Conservation (phyloP, 2,797 vertebrate species). For the Siniperca undulata region DNA sequence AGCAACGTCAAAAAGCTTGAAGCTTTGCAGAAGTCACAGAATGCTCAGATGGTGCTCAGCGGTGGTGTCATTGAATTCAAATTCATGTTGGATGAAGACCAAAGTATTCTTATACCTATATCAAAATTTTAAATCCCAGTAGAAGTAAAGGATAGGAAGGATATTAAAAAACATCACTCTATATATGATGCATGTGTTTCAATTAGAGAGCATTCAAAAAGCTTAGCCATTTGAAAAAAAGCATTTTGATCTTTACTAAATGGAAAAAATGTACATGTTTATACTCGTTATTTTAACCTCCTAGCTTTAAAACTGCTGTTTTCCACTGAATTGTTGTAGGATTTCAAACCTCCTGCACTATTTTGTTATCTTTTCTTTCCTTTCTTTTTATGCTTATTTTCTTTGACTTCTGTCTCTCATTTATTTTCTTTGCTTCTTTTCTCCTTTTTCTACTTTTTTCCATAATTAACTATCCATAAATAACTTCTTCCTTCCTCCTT, state of each 20-base stretch:
- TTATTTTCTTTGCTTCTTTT: no score
- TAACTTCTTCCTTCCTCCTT: not conserved
- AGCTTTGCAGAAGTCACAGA: slow-evolving; percentile 9
- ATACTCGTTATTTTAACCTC: not conserved
- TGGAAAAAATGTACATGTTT: not conserved
- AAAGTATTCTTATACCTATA: not conserved
- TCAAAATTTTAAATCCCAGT: slow-evolving; percentile 11
- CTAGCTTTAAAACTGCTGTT: not conserved
- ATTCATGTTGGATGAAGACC: slow-evolving; percentile 24
- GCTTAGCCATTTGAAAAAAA: not conserved
- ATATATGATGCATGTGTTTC: not conserved
- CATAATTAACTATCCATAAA: no score
- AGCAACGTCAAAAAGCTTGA: not conserved
- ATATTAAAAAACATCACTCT: not conserved
- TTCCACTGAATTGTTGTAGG: not conserved
- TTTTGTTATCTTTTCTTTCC: not conserved
- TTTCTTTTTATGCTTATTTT: no score
- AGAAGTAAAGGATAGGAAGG: not conserved
- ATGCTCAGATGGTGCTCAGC: not conserved
- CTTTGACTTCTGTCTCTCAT: no score
- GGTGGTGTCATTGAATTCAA: not conserved
- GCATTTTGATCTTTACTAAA: not conserved
- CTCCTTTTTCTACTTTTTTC: no score
- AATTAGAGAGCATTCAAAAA: not conserved
- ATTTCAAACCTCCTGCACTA: not conserved